phyloP scores from a whole-genome alignment of 1,140 invertebrate genomes.

The Heliconius hewitsoni region DNA sequence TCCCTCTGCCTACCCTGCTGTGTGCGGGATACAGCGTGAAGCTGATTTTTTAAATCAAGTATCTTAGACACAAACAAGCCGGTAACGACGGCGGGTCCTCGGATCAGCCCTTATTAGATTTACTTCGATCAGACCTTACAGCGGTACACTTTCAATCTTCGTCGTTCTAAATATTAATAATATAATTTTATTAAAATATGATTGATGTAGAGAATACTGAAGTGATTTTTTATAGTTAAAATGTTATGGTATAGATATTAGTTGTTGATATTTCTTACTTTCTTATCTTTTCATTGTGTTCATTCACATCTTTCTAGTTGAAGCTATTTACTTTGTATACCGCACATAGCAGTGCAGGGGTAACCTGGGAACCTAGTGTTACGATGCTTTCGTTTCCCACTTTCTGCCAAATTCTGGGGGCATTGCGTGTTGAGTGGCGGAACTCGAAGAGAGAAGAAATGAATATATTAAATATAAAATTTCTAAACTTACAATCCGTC shows the following conservation, averaged over 20 bases:
- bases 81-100: neutral
- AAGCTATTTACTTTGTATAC: no score
- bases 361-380: no score
- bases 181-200: slow-evolving; percentile 2
- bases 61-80: neutral
- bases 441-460: no score
- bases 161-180: neutral
- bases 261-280: neutral
- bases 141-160: neutral
- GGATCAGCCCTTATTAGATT: neutral
- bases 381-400: no score
- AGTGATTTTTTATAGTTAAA: neutral
- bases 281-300: neutral
- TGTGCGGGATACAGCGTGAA: no score
- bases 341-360: no score
- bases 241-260: neutral
- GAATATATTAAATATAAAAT: no score
- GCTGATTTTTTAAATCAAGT: neutral
- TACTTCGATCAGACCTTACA: neutral
- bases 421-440: no score
- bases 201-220: neutral
- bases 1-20: no score
- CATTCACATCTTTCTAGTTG: no score
- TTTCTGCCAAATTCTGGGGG: no score
- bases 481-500: no score